Percentiles rank a stretch among this genome's conserved stretches.
Evolutionary conservation across 2,797 vertebrate species (phyloP).

Genomic region (Periparus ater): DNA sequence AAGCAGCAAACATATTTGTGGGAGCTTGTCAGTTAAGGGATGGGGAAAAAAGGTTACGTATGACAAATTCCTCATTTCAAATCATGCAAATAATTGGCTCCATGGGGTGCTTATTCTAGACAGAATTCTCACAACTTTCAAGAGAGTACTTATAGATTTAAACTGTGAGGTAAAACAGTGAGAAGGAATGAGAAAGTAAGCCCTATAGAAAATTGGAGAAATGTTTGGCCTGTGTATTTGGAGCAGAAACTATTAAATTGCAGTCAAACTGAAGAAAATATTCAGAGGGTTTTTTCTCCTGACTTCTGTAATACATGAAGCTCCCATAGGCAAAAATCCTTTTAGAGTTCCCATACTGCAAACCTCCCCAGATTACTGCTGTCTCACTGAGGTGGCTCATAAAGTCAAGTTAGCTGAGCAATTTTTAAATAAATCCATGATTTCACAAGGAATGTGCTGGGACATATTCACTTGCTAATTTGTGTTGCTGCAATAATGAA

Average conservation of each 20-base stretch:
- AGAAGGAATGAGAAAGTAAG: not conserved
- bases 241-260: not conserved
- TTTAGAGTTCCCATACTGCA: not conserved
- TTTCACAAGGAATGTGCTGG: not conserved
- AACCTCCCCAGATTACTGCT: not conserved
- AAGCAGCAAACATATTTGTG: constrained; percentile 15
- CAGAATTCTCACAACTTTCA: constrained; percentile 29
- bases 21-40: constrained; percentile 10
- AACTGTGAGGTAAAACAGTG: not conserved
- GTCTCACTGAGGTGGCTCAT: not conserved
- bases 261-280: not conserved
- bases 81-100: constrained; percentile 61
- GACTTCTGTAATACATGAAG: not conserved
- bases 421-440: not conserved
- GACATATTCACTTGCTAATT: not conserved
- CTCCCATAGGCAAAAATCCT: not conserved
- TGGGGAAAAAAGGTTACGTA: not conserved
- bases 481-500: not conserved
- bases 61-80: constrained; percentile 56
- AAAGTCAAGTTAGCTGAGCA: not conserved
- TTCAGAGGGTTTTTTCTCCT: not conserved
- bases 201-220: not conserved
- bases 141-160: not conserved
- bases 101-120: constrained; percentile 33
- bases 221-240: not conserved